Evolutionary conservation across 2,113 vertebrate genomes (phyloP), one percentile per base, ranked within the genome.

Genomic region (Salvelinus namaycush): DNA sequence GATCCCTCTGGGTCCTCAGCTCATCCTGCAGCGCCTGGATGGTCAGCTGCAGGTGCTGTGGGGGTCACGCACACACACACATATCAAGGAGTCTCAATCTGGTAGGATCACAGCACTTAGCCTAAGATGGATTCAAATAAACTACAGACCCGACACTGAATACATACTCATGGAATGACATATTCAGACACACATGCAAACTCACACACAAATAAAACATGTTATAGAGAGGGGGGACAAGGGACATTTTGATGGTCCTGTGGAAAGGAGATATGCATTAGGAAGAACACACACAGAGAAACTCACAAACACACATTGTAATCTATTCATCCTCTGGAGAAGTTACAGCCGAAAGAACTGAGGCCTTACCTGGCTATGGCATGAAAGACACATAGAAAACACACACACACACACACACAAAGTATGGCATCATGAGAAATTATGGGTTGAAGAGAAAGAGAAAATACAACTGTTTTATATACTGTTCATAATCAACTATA

Each of bases 1-100:
- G 96, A 92, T 99, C 98, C 79, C 98, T 91, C 93, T 99, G 97
- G 12, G 97, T 99, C 76, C 97, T 94, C 81, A 99, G 93, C 73
- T 99, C 98, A 82, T 99, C 98, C 86, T 99, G 98, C 80, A 99
- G 95, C 72, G 98, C 98, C 89, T 99, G 98, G 90, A 99, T 99
- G 85, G 97, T 99, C 95, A 99, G 84, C 90, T 99, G 98, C 77
- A 99, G 95, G 87, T 99, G 97, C 98, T 99, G 88, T 18, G 82
- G 48, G 31, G 72, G 76, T 82, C 14, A 54, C 22, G 72, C 71
- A 78, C 69, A 78, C 70, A 59, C 20, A 34, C 13, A 18, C n/a
- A 48, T 6, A 11, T 0, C 9, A 16, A 74, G 5, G 16, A 62
- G 59, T 64, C 64, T 75, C 64, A 29, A 67, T 5, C 44, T 62